Conservation (phyloP, 1,140 invertebrate species). For the Sminthurides bifidus region DNA sequence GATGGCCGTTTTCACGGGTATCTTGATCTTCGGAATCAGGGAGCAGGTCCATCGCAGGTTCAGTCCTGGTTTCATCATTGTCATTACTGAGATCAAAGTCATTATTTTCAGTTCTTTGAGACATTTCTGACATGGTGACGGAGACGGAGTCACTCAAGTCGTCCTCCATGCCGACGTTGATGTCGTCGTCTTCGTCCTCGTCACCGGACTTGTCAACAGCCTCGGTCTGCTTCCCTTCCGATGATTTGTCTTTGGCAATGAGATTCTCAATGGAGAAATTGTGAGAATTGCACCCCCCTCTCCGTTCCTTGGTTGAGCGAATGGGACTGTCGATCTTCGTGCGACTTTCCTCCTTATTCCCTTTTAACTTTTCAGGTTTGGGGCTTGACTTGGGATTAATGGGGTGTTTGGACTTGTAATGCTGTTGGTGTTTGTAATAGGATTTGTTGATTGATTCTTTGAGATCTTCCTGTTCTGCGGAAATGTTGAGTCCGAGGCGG, state of each 20-base stretch:
- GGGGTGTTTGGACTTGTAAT: neutral
- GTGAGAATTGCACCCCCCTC: slow-evolving; percentile 23
- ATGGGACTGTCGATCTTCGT: slow-evolving; percentile 1
- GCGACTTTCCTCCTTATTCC: neutral
- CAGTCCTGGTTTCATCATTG: too few relatives aligned
- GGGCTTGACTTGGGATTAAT: slow-evolving; percentile 1
- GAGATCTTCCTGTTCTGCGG: neutral
- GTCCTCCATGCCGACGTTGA: slow-evolving; percentile 12
- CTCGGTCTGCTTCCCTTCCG: neutral
- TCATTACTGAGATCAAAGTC: slow-evolving; percentile 17
- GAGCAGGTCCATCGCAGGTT: too few relatives aligned
- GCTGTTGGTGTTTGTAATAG: neutral
- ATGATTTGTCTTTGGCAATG: slow-evolving; percentile 31
- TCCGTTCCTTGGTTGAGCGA: slow-evolving; percentile 7
- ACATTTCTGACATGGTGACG: slow-evolving; percentile 19
- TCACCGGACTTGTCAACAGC: slow-evolving; percentile 2
- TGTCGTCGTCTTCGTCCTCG: slow-evolving; percentile 9
- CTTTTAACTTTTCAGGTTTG: slow-evolving; percentile 1
- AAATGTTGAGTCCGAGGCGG: slow-evolving; percentile 35
- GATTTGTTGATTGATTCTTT: too few relatives aligned
- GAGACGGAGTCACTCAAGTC: slow-evolving; percentile 16
- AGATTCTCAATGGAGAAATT: slow-evolving; percentile 33
- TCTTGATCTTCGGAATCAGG: too few relatives aligned
- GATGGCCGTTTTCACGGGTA: too few relatives aligned
- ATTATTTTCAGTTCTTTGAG: slow-evolving; percentile 9